Base-by-base conservation (phyloP, 2,113 vertebrate species). In the Xyrauchen texanus region DNA sequence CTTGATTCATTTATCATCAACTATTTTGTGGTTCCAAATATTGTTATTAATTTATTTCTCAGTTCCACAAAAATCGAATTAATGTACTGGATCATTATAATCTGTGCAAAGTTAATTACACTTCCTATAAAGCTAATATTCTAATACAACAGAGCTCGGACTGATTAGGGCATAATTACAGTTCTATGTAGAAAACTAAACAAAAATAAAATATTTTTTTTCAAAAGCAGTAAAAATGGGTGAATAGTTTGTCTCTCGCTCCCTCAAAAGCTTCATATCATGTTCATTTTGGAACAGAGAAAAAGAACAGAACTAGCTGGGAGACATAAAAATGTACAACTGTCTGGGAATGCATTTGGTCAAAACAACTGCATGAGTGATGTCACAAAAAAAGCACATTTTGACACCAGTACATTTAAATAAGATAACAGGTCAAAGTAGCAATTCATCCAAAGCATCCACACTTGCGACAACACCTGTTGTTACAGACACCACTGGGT, bases 91-190 rank as follows among this genome's bases (percentile, higher is more conserved):
- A 49, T 73, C 70, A 75, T 71, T 81, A 58, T 55, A 72, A 80
- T 68, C 53, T 12, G 68, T 77, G 82, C 78, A 74, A 81, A 69
- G 75, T 55, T 78, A 74, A 78, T 78, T 74, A 84, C 61, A 58
- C 51, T 72, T 64, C 75, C 68, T 42, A 46, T 83, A 44, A 72
- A 21, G 49, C 67, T 84, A 71, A 73, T n/a, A 60, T 46, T 68
- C 69, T 7, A 62, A 62, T 73, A 62, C 70, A 73, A 57, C 57
- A 61, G 70, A 53, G 68, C 67, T 55, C 45, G 10, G 4, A 3
- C 58, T 76, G 49, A 81, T 81, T 74, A 78, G 60, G 52, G 47
- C 53, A 44, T 61, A 52, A 8, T 52, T 69, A 73, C 67, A 70
- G 49, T 53, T 68, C 49, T 13, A 57, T 73, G 16, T 51, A 42